These are phyloP conservation scores for Acanthaster planci DNA, from an alignment of 35 echinoderm and acorn worm genomes.

Conservation along the genomic window DNA sequence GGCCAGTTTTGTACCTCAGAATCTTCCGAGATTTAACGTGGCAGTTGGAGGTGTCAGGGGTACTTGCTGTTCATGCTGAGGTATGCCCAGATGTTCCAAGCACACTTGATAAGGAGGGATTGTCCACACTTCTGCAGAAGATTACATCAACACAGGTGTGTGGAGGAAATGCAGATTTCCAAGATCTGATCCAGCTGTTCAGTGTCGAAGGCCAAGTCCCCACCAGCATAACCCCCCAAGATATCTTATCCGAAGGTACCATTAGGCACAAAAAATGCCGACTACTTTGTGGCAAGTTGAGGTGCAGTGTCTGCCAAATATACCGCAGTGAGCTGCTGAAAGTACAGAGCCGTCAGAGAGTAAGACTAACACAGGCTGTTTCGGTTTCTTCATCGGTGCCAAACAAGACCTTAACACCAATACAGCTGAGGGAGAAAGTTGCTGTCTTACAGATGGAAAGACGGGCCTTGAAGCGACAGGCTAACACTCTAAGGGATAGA, in stretches of 20 bases:
- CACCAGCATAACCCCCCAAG: background rate
- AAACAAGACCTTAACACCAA: conserved; percentile 3
- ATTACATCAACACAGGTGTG: background rate
- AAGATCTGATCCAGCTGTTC: background rate
- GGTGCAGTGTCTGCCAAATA: conserved; percentile 14
- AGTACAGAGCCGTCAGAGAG: background rate
- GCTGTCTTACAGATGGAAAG: conserved; percentile 17
- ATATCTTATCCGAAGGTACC: background rate
- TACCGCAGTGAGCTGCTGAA: conserved; percentile 24
- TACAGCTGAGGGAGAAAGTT: conserved; percentile 5
- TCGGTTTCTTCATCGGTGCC: background rate
- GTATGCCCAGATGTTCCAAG: background rate
- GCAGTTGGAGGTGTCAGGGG: background rate
- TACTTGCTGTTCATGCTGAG: background rate
- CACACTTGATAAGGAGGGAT: background rate
- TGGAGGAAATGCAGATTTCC: conserved; percentile 9
- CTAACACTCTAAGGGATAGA: background rate
- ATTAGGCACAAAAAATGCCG: conserved; percentile 46
- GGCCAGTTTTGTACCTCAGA: background rate
- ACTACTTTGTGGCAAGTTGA: background rate
- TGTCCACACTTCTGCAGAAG: background rate
- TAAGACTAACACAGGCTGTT: background rate
- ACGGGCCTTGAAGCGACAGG: background rate
- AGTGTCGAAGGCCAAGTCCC: background rate
- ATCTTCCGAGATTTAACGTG: background rate